These are phyloP conservation scores for Aspidapion aeneum DNA, from an alignment of 2,888 invertebrate species.

Conservation along the genomic window DNA sequence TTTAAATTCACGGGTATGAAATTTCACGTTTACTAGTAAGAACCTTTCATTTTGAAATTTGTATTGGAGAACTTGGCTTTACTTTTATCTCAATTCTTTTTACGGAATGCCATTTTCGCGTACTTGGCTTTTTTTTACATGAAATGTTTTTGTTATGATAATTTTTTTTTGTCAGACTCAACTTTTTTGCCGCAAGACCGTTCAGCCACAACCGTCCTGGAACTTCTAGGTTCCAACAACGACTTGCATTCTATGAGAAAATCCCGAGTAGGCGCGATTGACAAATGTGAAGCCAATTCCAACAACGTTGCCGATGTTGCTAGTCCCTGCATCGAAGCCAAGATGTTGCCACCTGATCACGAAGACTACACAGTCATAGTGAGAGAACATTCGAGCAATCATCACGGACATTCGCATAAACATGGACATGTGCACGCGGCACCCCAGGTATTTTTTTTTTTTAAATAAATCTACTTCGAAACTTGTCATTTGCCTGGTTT, in stretches of 20 bases:
- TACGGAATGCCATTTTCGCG: no score
- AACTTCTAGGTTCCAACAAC: slow-evolving; percentile 35
- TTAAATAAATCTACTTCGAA: no score
- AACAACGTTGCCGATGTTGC: slow-evolving; percentile 39
- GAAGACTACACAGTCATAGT: slow-evolving; percentile 72
- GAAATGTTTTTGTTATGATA: no score
- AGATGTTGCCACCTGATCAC: slow-evolving; percentile 39
- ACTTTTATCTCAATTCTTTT: no score
- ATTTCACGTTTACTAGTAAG: no score
- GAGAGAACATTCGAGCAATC: slow-evolving; percentile 69
- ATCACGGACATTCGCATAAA: slow-evolving; percentile 84
- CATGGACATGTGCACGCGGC: slow-evolving; percentile 87
- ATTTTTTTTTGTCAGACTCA: slow-evolving; percentile 25
- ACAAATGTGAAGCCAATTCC: slow-evolving; percentile 41
- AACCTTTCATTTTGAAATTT: no score
- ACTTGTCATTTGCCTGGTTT: no score
- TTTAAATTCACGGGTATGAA: no score
- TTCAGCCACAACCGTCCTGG: slow-evolving; percentile 34
- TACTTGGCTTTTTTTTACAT: no score
- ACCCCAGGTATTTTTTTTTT: slow-evolving; percentile 59
- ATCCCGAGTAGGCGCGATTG: slow-evolving; percentile 30
- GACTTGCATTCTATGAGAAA: slow-evolving; percentile 37
- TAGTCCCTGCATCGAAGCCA: slow-evolving; percentile 41
- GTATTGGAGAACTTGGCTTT: no score
- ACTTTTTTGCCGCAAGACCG: slow-evolving; percentile 36